A percentile compares a stretch with the other conserved stretches of the same genome.
Evolutionary conservation across 2,888 invertebrate species (phyloP).

Genomic region (Brachyptera risi): DNA sequence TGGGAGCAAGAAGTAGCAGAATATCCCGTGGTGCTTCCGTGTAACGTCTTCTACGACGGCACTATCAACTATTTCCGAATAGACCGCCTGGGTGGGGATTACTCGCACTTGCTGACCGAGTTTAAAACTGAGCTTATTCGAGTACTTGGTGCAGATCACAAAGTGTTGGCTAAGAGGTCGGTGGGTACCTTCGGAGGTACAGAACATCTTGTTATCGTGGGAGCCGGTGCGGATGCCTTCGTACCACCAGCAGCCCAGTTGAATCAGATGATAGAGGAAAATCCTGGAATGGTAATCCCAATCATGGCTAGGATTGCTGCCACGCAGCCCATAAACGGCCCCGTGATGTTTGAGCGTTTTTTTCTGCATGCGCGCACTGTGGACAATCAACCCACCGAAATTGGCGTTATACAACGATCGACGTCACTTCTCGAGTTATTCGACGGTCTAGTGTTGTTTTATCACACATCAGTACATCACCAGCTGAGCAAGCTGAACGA

Average conservation of each 20-base stretch:
- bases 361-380: background rate
- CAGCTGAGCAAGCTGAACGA: conserved; percentile 60
- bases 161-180: conserved; percentile 39
- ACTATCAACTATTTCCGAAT: conserved; percentile 63
- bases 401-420: conserved; percentile 48
- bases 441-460: conserved; percentile 63
- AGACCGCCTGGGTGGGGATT: conserved; percentile 65
- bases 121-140: conserved; percentile 52
- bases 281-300: conserved; percentile 26
- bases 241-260: background rate
- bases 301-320: conserved; percentile 27
- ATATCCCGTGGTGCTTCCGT: conserved; percentile 41
- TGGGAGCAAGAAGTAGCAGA: conserved; percentile 31
- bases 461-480: conserved; percentile 63
- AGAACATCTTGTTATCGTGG: background rate
- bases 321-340: no score
- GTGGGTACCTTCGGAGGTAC: background rate
- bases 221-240: background rate
- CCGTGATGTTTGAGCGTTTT: conserved; percentile 13
- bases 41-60: conserved; percentile 60
- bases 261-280: background rate
- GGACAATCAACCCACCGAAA: conserved; percentile 40
- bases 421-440: conserved; percentile 56
- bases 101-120: conserved; percentile 62
- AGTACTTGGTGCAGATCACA: conserved; percentile 53